These are phyloP conservation scores for Amia ocellicauda DNA, from an alignment of 2,113 vertebrate genomes.

Conservation along the genomic window DNA sequence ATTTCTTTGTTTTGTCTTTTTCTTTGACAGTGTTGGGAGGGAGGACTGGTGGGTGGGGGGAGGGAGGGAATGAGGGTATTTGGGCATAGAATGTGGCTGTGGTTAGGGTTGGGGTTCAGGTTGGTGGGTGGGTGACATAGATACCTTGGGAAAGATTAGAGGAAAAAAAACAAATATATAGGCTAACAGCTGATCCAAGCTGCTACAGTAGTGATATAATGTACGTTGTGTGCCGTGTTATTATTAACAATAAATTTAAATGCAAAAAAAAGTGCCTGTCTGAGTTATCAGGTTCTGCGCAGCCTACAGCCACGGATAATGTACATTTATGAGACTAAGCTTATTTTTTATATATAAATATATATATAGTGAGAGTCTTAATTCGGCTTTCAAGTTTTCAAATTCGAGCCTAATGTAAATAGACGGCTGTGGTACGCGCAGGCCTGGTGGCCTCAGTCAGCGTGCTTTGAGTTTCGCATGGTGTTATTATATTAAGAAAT, in stretches of 20 bases:
- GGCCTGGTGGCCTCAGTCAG: constrained; percentile 29
- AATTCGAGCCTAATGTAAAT: constrained; percentile 23
- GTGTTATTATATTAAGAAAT: constrained; percentile 50
- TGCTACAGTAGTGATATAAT: constrained; percentile 55
- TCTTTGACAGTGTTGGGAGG: constrained; percentile 18
- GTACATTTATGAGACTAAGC: constrained; percentile 26
- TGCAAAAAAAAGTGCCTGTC: constrained; percentile 25
- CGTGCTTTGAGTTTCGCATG: constrained; percentile 53
- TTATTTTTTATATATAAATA: constrained; percentile 33
- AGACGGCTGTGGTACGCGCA: constrained; percentile 15
- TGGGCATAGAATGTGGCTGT: constrained; percentile 5
- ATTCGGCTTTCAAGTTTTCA: constrained; percentile 6
- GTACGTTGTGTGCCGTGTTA: constrained; percentile 65
- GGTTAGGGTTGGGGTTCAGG: too few species aligned
- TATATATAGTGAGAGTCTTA: constrained; percentile 22
- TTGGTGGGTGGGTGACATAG: neutral
- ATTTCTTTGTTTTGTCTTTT: constrained; percentile 7
- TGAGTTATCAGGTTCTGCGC: constrained; percentile 23
- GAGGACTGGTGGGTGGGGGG: constrained; percentile 9
- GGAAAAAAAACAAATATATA: constrained; percentile 23
- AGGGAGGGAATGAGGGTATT: constrained; percentile 15
- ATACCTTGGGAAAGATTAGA: neutral
- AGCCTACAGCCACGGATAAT: constrained; percentile 12
- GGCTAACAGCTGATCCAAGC: constrained; percentile 34
- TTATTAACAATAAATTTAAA: constrained; percentile 54